Base-by-base conservation (phyloP, 2,797 vertebrate species). In the Bucorvus abyssinicus region DNA sequence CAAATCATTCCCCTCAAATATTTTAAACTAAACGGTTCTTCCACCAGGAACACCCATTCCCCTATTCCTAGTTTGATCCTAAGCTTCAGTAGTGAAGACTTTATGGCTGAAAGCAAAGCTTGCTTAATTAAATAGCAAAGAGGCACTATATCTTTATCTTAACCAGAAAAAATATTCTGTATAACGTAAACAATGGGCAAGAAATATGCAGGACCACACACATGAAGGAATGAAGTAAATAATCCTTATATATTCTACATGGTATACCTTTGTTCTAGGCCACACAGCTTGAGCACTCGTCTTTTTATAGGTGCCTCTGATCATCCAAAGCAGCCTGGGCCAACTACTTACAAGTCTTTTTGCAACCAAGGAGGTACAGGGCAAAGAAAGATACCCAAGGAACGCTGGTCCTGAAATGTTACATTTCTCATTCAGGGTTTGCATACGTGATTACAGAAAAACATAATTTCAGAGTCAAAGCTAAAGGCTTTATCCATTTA, bases 151-250 rank as follows among this genome's bases (percentile, higher is more conserved):
- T 49, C 57, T 84, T 50, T 47, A 81, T 44, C 0, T 0, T 40
- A 78, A 91, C 16, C 53, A 84, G 81, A 47, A 91, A 81, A 86
- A 71, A 69, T 26, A 44, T 22, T 81, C 34, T 20, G 2, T 80
- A 42, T 27, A 79, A 74, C n/a, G 32, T 89, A 95, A 90, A 93
- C 32, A 86, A 55, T 0, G 5, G 40, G 19, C 67, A 92, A 81
- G 74, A 95, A 93, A 90, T 89, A 95, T 79, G 44, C 67, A 82
- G 45, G 94, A 94, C 93, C 93, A 96, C 96, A 96, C 89, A 87
- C 80, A 52, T 4, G 30, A 95, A 90, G 63, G 74, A 93, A 95
- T 60, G 59, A 91, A 81, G 24, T 32, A 61, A 77, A 44, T 73
- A 94, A 65, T 78, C 47, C 34, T 38, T 88, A 71, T n/a, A 44